These are phyloP conservation scores for Intellagama lesueurii DNA, from an alignment of 2,797 vertebrate genomes.

Conservation along the genomic window DNA sequence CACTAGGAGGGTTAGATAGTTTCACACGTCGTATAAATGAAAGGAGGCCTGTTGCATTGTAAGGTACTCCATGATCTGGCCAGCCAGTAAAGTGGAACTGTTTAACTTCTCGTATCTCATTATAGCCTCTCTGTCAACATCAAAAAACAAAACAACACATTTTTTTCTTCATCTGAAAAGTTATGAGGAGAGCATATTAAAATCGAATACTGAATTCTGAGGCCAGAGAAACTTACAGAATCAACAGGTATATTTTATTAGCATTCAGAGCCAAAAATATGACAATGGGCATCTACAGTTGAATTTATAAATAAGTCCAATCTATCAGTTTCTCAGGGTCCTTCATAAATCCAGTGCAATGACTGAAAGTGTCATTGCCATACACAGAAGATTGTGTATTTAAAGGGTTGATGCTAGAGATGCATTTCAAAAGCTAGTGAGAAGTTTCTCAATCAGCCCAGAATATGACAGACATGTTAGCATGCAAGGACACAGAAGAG, in stretches of 20 bases:
- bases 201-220: constrained; percentile 27
- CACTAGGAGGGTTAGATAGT: constrained; percentile 95
- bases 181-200: constrained; percentile 12
- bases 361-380: neutral
- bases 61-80: constrained; percentile 98
- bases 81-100: constrained; percentile 99
- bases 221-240: constrained; percentile 29
- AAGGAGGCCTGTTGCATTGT: constrained; percentile 97
- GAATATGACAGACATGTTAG: neutral
- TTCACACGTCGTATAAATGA: constrained; percentile 98
- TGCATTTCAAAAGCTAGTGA: neutral
- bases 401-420: neutral
- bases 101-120: constrained; percentile 97
- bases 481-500: neutral
- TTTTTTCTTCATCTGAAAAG: neutral
- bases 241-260: constrained; percentile 28
- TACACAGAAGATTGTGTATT: neutral
- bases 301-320: constrained; percentile 12
- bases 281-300: neutral
- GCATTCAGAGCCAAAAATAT: constrained; percentile 40
- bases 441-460: neutral
- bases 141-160: neutral
- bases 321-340: constrained; percentile 2
- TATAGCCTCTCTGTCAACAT: constrained; percentile 91
- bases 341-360: neutral